phyloP scores from a whole-genome alignment of 2,113 vertebrate species.

The Hoplias malabaricus region DNA sequence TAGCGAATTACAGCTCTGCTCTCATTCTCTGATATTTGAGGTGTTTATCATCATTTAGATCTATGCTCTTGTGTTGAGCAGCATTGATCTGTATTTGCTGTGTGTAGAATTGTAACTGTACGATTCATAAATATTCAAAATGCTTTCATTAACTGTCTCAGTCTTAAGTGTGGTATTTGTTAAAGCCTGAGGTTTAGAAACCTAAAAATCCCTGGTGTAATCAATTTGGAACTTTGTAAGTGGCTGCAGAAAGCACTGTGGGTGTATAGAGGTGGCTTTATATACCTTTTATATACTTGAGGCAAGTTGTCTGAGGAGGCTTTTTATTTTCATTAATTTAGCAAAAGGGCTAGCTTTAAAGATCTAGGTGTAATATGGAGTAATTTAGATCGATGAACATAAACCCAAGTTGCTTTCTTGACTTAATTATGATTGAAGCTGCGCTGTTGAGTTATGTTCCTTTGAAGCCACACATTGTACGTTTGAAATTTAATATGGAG shows the following conservation, averaged over 20 bases:
- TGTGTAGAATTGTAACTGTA: too few species aligned
- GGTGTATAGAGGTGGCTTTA: not conserved
- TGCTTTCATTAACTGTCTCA: not conserved
- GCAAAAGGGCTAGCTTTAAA: not conserved
- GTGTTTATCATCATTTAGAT: not conserved
- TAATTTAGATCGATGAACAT: not conserved
- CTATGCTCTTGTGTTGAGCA: not conserved
- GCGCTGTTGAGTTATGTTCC: not conserved
- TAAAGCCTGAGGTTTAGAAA: not conserved
- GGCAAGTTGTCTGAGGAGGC: not conserved
- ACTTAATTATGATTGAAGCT: not conserved
- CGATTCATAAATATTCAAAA: too few species aligned
- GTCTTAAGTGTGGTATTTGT: not conserved
- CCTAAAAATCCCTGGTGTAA: not conserved
- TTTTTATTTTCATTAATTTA: not conserved
- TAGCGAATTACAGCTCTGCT: too few species aligned
- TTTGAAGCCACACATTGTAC: too few species aligned
- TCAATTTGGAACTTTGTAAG: not conserved
- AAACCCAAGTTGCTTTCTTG: too few species aligned
- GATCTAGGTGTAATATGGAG: not conserved
- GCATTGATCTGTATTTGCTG: too few species aligned
- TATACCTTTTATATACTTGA: not conserved
- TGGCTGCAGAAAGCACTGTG: not conserved
- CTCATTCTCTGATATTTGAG: too few species aligned
- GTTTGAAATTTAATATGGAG: too few species aligned